Evolutionary conservation across 1,140 invertebrate species (phyloP).

Genomic region (Harpegnathos saltator): DNA sequence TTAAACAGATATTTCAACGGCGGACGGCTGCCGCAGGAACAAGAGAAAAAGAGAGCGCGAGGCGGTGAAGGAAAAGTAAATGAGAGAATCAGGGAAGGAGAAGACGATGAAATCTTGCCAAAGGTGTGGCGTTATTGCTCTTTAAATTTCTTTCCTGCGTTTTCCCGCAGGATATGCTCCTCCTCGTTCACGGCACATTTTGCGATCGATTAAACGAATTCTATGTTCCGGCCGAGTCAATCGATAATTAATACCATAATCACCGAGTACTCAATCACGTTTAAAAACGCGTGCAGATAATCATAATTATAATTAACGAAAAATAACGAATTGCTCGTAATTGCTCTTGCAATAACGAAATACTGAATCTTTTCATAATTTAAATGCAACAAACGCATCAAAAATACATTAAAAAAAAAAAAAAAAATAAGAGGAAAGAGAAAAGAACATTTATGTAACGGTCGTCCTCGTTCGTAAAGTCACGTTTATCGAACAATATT

Average conservation of each 20-base stretch:
- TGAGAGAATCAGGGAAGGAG: neutral
- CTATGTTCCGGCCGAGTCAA: neutral
- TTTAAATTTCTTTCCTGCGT: slow-evolving; percentile 18
- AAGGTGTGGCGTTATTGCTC: slow-evolving; percentile 53
- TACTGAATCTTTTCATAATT: slow-evolving; percentile 1
- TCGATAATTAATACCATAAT: neutral
- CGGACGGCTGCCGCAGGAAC: slow-evolving; percentile 35
- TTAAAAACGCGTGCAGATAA: too few species aligned
- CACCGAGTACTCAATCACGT: too few species aligned
- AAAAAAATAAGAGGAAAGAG: too few species aligned
- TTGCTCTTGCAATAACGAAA: neutral
- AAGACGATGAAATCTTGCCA: slow-evolving; percentile 30
- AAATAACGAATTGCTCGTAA: neutral
- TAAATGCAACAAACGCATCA: neutral
- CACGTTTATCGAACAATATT: neutral
- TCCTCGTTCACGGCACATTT: neutral
- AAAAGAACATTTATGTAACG: neutral
- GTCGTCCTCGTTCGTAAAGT: neutral
- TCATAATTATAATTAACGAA: neutral
- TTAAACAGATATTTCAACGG: slow-evolving; percentile 69
- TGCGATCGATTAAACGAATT: neutral
- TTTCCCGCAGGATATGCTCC: neutral
- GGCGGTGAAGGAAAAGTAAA: neutral
- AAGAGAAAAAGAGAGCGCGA: neutral
- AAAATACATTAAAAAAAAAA: neutral